A percentile compares a stretch with the other conserved stretches of the same genome.
phyloP scores from a whole-genome alignment of 2,888 invertebrate species.

The Meloe dianella region DNA sequence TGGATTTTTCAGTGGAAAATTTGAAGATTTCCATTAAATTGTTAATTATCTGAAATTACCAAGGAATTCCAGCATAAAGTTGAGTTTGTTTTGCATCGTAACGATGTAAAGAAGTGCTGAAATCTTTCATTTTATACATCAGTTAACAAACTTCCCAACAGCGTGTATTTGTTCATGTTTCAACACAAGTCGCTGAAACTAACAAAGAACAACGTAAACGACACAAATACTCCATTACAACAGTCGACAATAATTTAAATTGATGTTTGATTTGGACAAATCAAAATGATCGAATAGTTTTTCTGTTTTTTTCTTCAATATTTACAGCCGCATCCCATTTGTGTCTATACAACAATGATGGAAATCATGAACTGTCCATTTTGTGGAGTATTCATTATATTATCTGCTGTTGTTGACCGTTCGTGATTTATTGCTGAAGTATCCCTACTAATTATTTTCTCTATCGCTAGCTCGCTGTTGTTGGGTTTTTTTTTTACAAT shows the following conservation, averaged over 20 bases:
- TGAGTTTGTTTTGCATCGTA: not conserved
- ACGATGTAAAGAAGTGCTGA: not conserved
- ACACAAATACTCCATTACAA: too few relatives aligned
- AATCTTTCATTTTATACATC: not conserved
- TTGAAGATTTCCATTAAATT: not conserved
- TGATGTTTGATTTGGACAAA: too few relatives aligned
- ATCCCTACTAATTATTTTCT: conserved; percentile 26
- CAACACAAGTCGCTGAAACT: not conserved
- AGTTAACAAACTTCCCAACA: not conserved
- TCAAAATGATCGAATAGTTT: too few relatives aligned
- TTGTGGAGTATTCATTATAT: conserved; percentile 28
- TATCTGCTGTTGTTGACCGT: conserved; percentile 34
- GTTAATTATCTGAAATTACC: not conserved
- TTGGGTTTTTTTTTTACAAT: not conserved
- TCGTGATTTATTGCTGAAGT: conserved; percentile 34
- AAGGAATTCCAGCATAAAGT: not conserved
- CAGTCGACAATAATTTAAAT: too few relatives aligned
- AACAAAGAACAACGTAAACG: not conserved
- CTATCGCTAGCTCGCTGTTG: not conserved
- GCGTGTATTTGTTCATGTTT: not conserved
- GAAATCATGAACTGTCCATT: conserved; percentile 30
- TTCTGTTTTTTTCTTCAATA: not conserved
- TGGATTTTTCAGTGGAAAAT: too few relatives aligned
- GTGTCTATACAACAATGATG: not conserved
- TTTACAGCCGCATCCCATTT: conserved; percentile 4